Base-by-base conservation (phyloP, 2,797 vertebrate species). In the Semaprochilodus insignis region DNA sequence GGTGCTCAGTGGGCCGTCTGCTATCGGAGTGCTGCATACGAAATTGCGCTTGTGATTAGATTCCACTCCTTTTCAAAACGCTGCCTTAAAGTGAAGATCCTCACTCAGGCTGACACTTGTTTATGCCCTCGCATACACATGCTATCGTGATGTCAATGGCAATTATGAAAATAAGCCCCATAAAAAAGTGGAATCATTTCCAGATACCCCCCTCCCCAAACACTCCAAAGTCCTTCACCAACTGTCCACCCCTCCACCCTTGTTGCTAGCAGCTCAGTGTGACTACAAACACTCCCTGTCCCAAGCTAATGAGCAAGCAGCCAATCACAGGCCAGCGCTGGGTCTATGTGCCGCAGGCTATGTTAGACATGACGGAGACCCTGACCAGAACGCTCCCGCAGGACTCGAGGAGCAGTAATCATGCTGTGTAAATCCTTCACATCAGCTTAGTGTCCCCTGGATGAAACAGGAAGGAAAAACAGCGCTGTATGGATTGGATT, bases 361-460 rank as follows among this genome's bases (percentile, higher is more conserved):
- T 82, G 74, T 78, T 74, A 70, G 80, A 80, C 40, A 73, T 82
- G 87, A 81, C 79, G 76, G 79, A 82, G 77, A 80, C 67, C 27
- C 57, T n/a, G 74, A 69, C 52, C 73, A 81, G 65, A 82, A 76
- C 19, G 77, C 52, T 62, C 77, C 78, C 70, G 77, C 66, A 78
- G 77, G 75, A 80, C 57, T 66, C 54, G 15, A 25, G 67, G 44
- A 54, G n/a, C 81, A 76, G 85, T 83, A 81, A 86, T 85, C 70
- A 73, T 71, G 78, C 73, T 74, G 69, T 85, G 83, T 85, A 74
- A 86, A 87, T 83, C 75, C 66, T 81, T 85, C 81, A 72, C 70
- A 78, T 82, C 57, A 83, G 34, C 65, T 81, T 79, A 75, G 67
- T 67, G 80, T 85, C 82, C 78, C 62, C 51, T 48, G 31, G 36